phyloP scores from a whole-genome alignment of 2,888 invertebrate genomes.

The Macropis europaea region DNA sequence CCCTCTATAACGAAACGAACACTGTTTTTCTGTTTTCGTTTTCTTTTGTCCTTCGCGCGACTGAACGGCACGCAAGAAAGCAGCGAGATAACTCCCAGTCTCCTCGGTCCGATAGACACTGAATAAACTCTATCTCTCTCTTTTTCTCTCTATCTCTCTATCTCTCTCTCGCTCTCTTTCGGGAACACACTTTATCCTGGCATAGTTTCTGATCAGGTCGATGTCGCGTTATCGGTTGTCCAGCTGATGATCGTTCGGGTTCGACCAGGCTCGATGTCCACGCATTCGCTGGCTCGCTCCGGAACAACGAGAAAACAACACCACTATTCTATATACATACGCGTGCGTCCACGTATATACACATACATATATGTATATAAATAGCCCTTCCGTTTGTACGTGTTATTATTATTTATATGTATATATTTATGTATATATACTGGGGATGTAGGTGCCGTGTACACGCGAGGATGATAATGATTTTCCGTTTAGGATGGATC shows the following conservation, averaged over 20 bases:
- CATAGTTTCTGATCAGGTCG: no score
- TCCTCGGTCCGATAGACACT: no score
- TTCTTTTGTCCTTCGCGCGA: no score
- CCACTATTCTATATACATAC: constrained; percentile 48
- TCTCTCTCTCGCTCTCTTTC: neutral
- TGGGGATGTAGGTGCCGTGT: neutral
- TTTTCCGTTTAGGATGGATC: neutral
- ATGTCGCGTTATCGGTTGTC: no score
- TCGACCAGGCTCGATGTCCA: neutral
- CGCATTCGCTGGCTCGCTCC: no score
- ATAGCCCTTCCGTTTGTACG: no score
- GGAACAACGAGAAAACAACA: constrained; percentile 55
- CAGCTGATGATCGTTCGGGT: neutral
- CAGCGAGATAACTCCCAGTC: neutral
- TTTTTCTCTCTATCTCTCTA: neutral
- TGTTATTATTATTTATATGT: no score
- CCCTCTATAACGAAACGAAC: no score
- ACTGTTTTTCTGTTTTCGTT: no score
- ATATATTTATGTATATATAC: neutral
- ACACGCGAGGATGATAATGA: neutral
- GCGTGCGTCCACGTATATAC: constrained; percentile 40
- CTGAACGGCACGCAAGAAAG: no score
- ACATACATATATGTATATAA: constrained; percentile 19
- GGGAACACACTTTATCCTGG: no score
- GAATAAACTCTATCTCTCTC: constrained; percentile 7